Evolutionary conservation across 2,797 vertebrate genomes (phyloP).

Genomic region (Poecile montanus): DNA sequence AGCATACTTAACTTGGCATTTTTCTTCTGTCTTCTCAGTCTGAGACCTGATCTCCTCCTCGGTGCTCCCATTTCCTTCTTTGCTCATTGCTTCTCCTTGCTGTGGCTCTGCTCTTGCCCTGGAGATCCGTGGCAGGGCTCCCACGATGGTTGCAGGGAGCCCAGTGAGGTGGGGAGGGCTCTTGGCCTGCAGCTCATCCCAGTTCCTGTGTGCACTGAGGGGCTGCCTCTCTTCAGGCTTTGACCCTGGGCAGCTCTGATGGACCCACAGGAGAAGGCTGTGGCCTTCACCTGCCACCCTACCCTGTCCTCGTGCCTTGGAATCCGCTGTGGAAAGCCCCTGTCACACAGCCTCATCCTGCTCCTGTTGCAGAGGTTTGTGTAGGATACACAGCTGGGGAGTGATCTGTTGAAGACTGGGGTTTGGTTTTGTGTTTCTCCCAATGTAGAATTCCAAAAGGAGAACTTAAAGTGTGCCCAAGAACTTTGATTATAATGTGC

Average conservation of each 20-base stretch:
- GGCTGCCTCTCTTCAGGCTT: not conserved
- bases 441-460: not conserved
- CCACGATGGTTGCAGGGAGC: rapidly evolving
- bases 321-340: not conserved
- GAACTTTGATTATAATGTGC: slow-evolving; percentile 68
- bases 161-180: not conserved
- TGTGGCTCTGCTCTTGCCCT: not conserved
- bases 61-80: not conserved
- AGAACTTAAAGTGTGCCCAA: slow-evolving; percentile 11
- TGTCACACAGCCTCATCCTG: not conserved
- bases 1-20: not conserved
- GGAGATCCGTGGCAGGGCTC: not conserved
- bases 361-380: not conserved
- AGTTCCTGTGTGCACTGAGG: not conserved
- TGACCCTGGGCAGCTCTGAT: not conserved
- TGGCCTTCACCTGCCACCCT: rapidly evolving
- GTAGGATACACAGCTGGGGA: not conserved
- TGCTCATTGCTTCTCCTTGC: not conserved
- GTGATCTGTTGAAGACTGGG: not conserved
- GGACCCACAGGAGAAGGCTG: not conserved
- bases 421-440: not conserved
- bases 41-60: not conserved
- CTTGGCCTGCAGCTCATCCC: not conserved
- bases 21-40: not conserved
- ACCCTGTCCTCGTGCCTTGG: not conserved